Evolutionary conservation across 2,888 invertebrate genomes (phyloP), one percentile per base, ranked within the genome.

Genomic region (Chrysina gloriosa): DNA sequence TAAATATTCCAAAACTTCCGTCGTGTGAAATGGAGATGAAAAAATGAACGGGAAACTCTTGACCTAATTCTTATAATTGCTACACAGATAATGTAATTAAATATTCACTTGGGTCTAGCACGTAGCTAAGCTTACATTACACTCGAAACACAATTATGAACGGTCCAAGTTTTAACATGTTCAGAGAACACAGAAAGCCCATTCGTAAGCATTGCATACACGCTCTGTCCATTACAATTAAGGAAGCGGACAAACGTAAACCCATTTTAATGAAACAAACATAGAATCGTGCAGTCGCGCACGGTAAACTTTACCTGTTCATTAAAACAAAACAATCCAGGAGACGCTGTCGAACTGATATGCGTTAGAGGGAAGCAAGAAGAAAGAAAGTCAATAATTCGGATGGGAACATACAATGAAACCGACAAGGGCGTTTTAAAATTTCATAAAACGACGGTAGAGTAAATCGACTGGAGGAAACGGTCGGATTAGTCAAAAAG

Each of bases 21-120:
- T 45, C 45, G 16, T 36, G 2, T 36, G 36, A 36, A 36, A 36
- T 14, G 16, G 19, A 21, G 19, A 19, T 45, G 45, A 7, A 45
- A 52, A 16, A 16, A 31, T n/a, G n/a, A n/a, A n/a, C n/a, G 5
- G n/a, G 31, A 52, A 52, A 16, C 29, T 14, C 16, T 52, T 14
- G 31, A 52, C 31, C 29, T 52, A 52, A 31, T 52, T 52, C 29
- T 29, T 52, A 52, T 27, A 52, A 52, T 29, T 52, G 14, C 52
- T 6, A 19, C 19, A 9, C 9, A 31, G 16, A 19, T 31, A 52
- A 52, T 31, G 48, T 27, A 27, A 50, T 50, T 50, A 27, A 50
- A 27, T 27, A 50, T 50, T 50, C 31, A 52, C 52, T 31, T 14
- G 16, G 31, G 9, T 31, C 52, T 29, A 52, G 52, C 31, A 52